Evolutionary conservation across 2,888 invertebrate genomes (phyloP), one percentile per base, ranked within the genome.

Genomic region (Andrena fulva): DNA sequence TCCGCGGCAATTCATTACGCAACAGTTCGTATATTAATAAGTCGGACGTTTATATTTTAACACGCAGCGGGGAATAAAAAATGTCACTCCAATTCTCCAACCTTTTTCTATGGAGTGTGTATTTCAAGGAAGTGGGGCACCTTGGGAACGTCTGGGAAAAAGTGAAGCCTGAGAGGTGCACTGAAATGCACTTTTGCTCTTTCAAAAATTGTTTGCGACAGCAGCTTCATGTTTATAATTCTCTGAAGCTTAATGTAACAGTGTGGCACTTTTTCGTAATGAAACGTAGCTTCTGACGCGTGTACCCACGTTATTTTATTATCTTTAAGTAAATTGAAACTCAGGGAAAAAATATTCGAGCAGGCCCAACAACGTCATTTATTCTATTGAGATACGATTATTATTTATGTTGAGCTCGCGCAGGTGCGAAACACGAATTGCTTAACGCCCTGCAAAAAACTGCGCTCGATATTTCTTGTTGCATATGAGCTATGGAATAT

Each of bases 401-500:
- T 66, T 20, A 20, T n/a, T 33, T 29, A 29, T 8, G 16, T 6
- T 56, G 27, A 31, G 24, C 16, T 71, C 8, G 54, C 12, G 20
- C 20, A 10, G 20, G 8, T 7, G 16, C 20, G n/a, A 20, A 56
- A 35, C 56, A 29, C 24, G 29, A 54, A 73, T 29, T 69, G 67
- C 52, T 35, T 56, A 29, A 31, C 54, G n/a, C 56, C 29, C 54
- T 52, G 24, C 12, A 8, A 29, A 71, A 48, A n/a, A 10, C 16
- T 20, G 31, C 60, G 7, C 20, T 60, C 24, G 0, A 35, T 20
- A 33, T 52, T 72, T 64, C n/a, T 72, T 31, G 8, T 64, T 5
- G 64, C 16, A 12, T 20, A 10, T 27, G 63, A 33, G 31, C 2
- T 24, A 59, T 59, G 24, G 31, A 69, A 59, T 73, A 66, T 12